A percentile compares a stretch with the other conserved stretches of the same genome.
Evolutionary conservation across 2,113 vertebrate species (phyloP).

Genomic region (Marmota flaviventris): DNA sequence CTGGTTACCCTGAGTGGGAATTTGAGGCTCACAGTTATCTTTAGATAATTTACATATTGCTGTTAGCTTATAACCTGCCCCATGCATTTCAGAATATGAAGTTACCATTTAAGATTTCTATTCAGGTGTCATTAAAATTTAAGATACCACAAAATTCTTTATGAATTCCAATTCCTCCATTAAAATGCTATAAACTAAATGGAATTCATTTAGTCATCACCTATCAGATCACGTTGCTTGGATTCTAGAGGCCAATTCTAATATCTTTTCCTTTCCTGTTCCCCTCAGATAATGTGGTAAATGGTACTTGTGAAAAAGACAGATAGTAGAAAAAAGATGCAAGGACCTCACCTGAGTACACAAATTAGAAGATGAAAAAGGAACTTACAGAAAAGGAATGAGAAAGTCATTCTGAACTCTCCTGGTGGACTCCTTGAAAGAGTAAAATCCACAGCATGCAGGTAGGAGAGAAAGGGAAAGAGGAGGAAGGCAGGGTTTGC

Average conservation of each 20-base stretch:
- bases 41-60: not conserved
- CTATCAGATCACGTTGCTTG: not conserved
- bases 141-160: not conserved
- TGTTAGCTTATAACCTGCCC: not conserved
- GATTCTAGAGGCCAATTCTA: not conserved
- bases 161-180: not conserved
- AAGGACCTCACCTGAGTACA: not conserved
- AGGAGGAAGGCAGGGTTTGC: not conserved
- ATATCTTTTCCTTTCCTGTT: not conserved
- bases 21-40: not conserved
- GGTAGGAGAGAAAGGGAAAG: not conserved
- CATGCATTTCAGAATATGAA: not conserved
- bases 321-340: not conserved
- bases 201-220: not conserved
- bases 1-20: not conserved
- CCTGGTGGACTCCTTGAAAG: not conserved
- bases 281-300: not conserved
- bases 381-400: not conserved
- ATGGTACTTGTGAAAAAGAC: not conserved
- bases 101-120: not conserved
- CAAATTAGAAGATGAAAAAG: not conserved
- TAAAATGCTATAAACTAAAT: not conserved
- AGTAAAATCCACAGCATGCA: not conserved
- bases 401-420: not conserved
- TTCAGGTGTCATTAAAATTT: not conserved